Percentiles rank a stretch among this genome's conserved stretches.
These are phyloP conservation scores for Ceratoteleas bidentatus DNA, from an alignment of 1,140 invertebrate genomes.

Conservation along the genomic window DNA sequence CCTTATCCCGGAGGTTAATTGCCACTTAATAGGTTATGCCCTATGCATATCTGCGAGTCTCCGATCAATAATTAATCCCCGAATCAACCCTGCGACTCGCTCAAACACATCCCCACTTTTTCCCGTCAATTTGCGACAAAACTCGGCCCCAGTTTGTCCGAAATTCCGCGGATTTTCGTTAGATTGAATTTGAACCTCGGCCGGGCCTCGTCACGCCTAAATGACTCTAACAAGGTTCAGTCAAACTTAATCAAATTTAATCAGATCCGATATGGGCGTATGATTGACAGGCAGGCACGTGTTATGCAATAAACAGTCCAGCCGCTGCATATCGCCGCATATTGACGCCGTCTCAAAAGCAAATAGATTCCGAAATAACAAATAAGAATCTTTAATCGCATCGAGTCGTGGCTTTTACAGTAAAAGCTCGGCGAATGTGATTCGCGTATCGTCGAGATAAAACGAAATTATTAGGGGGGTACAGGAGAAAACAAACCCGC, in stretches of 20 bases:
- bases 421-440: constrained; percentile 54
- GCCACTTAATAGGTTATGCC: constrained; percentile 63
- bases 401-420: constrained; percentile 45
- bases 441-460: constrained; percentile 50
- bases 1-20: constrained; percentile 64
- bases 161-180: too few relatives aligned
- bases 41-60: constrained; percentile 53
- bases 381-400: constrained; percentile 52
- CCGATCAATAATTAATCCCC: constrained; percentile 58
- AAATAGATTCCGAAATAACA: too few relatives aligned
- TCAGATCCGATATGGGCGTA: not conserved
- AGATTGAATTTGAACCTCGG: too few relatives aligned
- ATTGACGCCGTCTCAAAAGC: too few relatives aligned
- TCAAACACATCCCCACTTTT: not conserved
- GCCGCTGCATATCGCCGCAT: too few relatives aligned
- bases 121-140: too few relatives aligned
- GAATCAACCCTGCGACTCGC: constrained; percentile 36
- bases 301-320: constrained; percentile 1
- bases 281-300: too few relatives aligned
- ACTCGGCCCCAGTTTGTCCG: too few relatives aligned
- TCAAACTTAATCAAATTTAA: constrained; percentile 4
- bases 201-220: too few relatives aligned
- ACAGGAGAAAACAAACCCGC: constrained; percentile 54
- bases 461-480: constrained; percentile 58
- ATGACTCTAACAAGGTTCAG: not conserved